phyloP scores from a whole-genome alignment of 2,113 vertebrate genomes.

The Tilapia sparmanii region DNA sequence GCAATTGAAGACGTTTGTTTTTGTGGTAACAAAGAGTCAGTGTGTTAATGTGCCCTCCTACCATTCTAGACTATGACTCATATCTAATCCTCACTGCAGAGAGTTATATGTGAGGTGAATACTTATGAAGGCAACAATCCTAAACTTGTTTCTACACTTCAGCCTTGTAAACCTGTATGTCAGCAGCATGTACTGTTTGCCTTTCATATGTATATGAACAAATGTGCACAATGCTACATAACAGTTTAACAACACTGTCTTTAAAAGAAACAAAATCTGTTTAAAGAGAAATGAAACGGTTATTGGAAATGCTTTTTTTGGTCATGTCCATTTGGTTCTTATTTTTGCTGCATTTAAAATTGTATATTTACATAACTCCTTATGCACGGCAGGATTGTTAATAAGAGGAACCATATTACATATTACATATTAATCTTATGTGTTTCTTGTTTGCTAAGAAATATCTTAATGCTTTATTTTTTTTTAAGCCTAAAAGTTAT shows the following conservation, averaged over 20 bases:
- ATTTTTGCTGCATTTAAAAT: neutral
- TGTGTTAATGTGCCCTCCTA: constrained; percentile 69
- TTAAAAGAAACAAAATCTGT: neutral
- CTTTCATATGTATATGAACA: neutral
- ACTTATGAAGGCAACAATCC: constrained; percentile 65
- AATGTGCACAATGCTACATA: neutral
- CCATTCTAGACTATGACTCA: constrained; percentile 72
- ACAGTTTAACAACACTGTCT: neutral
- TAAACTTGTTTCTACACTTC: constrained; percentile 54
- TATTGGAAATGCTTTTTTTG: neutral
- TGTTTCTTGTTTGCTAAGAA: neutral
- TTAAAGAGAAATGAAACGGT: neutral
- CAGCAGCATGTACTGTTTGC: neutral
- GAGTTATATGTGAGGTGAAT: constrained; percentile 69
- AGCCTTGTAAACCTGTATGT: constrained; percentile 13
- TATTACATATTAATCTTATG: neutral
- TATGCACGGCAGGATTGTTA: neutral
- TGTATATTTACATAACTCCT: neutral
- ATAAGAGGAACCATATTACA: neutral
- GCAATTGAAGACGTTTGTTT: constrained; percentile 55
- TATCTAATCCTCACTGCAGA: constrained; percentile 71
- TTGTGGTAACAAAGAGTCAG: constrained; percentile 61
- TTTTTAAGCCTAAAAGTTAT: constrained; percentile 45
- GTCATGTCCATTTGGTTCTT: neutral
- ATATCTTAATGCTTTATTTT: neutral